Conservation (phyloP, 1,140 invertebrate genomes). For the Nylanderia fulva region DNA sequence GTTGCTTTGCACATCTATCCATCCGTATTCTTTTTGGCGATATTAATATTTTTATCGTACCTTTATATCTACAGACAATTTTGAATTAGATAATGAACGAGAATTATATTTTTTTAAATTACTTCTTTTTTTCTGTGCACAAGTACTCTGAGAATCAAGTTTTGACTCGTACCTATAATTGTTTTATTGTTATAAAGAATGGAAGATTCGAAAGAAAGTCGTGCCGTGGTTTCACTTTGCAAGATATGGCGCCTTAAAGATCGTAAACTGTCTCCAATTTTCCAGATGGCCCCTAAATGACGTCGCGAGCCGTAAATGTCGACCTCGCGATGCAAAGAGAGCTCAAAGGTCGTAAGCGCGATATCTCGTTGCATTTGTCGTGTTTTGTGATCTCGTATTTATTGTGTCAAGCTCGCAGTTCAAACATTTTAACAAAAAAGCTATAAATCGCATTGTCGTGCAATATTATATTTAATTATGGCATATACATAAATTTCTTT, state of each 20-base stretch:
- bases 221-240: constrained; percentile 77
- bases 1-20: constrained; percentile 39
- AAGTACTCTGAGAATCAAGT: not conserved
- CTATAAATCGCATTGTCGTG: not conserved
- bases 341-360: not conserved
- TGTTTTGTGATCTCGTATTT: not conserved
- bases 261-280: constrained; percentile 82
- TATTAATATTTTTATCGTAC: constrained; percentile 3
- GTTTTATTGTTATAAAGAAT: constrained; percentile 29
- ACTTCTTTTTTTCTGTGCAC: not conserved
- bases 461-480: not conserved
- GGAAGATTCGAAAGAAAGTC: constrained; percentile 66
- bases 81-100: not conserved
- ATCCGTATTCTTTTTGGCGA: not conserved
- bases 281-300: constrained; percentile 81
- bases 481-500: not conserved
- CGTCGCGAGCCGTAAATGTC: constrained; percentile 63
- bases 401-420: not conserved
- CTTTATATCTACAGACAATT: not conserved
- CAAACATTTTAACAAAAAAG: not conserved
- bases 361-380: constrained; percentile 15
- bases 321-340: constrained; percentile 38
- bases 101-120: not conserved
- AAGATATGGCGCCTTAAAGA: constrained; percentile 74
- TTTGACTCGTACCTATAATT: constrained; percentile 22